Conservation (phyloP, 2,113 vertebrate genomes). For the Haemorhous mexicanus region DNA sequence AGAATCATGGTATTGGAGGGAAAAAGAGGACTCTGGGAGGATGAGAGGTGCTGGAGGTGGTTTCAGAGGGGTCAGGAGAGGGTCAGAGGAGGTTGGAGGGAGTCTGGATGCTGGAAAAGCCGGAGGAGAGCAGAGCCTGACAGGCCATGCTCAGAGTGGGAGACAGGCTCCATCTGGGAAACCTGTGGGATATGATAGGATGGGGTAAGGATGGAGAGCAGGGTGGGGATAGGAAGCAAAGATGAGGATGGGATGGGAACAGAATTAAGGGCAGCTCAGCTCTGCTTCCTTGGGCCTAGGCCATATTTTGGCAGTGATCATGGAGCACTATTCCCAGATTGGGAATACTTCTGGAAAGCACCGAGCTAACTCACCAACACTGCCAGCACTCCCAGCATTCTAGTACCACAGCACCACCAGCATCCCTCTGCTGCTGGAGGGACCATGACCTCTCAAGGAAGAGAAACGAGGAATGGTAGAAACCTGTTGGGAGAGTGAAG, state of each 20-base stretch:
- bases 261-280: no score
- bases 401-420: no score
- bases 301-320: neutral
- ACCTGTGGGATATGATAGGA: neutral
- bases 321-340: fast-evolving
- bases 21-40: no score
- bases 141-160: neutral
- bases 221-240: neutral
- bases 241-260: no score
- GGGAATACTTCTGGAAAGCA: neutral
- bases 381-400: neutral
- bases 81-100: neutral
- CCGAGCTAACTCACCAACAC: neutral
- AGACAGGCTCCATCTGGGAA: neutral
- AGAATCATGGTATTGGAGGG: no score
- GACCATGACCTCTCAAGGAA: fast-evolving
- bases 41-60: no score
- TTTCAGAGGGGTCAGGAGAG: neutral
- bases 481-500: neutral
- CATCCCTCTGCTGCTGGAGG: no score
- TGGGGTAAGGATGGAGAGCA: neutral
- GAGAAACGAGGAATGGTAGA: fast-evolving
- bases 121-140: neutral
- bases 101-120: neutral
- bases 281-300: neutral